Percentiles rank a stretch among this genome's conserved stretches.
These are phyloP conservation scores for Drosophila paracracens DNA, from an alignment of 2,888 invertebrate genomes.

Conservation along the genomic window DNA sequence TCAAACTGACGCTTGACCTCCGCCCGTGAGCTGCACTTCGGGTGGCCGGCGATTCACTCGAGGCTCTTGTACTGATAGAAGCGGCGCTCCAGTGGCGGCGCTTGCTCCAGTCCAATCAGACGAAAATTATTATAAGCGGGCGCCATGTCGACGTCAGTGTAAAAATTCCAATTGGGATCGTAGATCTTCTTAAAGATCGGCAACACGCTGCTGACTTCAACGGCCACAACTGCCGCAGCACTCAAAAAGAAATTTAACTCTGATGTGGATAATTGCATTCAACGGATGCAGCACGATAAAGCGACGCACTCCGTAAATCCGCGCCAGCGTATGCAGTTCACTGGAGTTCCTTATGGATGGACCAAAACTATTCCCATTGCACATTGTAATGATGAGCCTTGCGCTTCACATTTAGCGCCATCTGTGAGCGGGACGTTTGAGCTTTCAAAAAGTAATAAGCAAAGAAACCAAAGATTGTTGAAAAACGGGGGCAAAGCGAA, in stretches of 20 bases:
- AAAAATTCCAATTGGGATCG: constrained; percentile 91
- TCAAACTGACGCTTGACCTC: constrained; percentile 69
- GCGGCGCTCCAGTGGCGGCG: constrained; percentile 87
- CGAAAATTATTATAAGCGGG: constrained; percentile 93
- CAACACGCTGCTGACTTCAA: constrained; percentile 89
- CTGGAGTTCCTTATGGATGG: constrained; percentile 80
- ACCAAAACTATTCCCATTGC: constrained; percentile 88
- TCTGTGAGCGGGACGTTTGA: too few species aligned
- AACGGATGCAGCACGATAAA: constrained; percentile 91
- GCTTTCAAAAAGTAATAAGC: too few species aligned
- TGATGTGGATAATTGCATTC: constrained; percentile 87
- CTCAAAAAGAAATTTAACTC: constrained; percentile 92
- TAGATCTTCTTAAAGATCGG: constrained; percentile 96
- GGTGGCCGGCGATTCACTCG: constrained; percentile 62
- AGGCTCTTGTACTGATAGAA: constrained; percentile 83
- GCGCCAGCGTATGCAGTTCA: constrained; percentile 87
- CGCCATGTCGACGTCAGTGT: constrained; percentile 92
- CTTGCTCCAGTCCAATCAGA: constrained; percentile 93
- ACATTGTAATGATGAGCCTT: constrained; percentile 67
- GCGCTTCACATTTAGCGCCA: too few species aligned
- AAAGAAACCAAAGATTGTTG: too few species aligned
- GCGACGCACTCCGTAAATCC: constrained; percentile 93
- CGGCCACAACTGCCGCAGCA: constrained; percentile 92
- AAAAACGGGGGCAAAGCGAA: too few species aligned
- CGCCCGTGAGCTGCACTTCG: constrained; percentile 24